Evolutionary conservation across 2,113 vertebrate genomes (phyloP).

Genomic region (Silurus glanis): DNA sequence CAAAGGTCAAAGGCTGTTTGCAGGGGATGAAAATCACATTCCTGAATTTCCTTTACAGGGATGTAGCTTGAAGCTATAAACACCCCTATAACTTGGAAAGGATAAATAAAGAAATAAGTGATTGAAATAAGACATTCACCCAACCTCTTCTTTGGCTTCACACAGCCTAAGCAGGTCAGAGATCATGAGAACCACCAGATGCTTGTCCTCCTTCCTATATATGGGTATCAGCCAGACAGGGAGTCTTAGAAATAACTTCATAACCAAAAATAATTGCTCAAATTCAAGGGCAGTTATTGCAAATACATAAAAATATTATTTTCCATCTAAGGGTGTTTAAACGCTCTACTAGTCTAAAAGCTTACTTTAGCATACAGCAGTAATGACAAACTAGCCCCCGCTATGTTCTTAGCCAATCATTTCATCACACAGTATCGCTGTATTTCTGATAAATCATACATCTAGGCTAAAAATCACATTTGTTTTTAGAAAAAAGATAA

Average conservation of each 20-base stretch:
- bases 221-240: conserved; percentile 16
- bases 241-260: conserved; percentile 22
- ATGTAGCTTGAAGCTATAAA: conserved; percentile 56
- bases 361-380: neutral
- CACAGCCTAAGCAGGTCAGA: conserved; percentile 46
- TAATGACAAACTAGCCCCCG: neutral
- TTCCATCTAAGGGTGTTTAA: neutral
- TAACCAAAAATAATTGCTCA: conserved; percentile 3
- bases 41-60: conserved; percentile 58
- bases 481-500: neutral
- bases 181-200: conserved; percentile 69
- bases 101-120: conserved; percentile 45
- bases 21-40: conserved; percentile 56
- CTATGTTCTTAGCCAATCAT: neutral
- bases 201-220: conserved; percentile 32
- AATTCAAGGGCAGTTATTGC: neutral
- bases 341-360: neutral
- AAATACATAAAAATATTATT: neutral
- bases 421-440: neutral
- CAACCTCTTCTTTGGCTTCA: conserved; percentile 40
- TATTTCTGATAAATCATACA: conserved; percentile 1
- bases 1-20: conserved; percentile 55
- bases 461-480: conserved; percentile 26
- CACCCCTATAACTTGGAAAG: neutral
- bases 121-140: conserved; percentile 21